Evolutionary conservation across 35 echinoderm and acorn worm genomes (phyloP).

Genomic region (Nesometra sesokonis): DNA sequence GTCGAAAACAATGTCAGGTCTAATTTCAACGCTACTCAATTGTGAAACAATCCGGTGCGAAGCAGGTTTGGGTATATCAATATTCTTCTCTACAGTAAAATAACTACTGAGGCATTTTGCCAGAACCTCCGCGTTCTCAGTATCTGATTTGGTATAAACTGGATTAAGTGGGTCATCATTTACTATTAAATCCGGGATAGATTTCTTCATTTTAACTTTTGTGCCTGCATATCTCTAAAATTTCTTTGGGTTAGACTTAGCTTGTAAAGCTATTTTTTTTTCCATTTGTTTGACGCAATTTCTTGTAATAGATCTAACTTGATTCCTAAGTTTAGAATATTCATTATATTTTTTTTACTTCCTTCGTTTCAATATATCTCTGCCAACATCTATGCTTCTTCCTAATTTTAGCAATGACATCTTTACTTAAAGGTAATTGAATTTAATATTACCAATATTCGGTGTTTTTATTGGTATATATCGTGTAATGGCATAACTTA

Average conservation of each 20-base stretch:
- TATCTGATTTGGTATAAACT: no score
- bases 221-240: not conserved
- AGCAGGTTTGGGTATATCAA: not conserved
- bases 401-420: not conserved
- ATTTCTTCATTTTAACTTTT: no score
- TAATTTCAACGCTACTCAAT: no score
- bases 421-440: no score
- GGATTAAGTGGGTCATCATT: no score
- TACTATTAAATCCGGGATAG: no score
- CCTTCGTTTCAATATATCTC: not conserved
- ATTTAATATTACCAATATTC: no score
- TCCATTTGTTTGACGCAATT: not conserved
- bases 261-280: not conserved
- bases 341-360: not conserved
- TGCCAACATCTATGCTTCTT: not conserved
- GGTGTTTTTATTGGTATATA: no score
- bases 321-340: not conserved
- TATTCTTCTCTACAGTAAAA: not conserved
- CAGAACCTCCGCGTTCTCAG: not conserved
- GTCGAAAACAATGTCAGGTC: not conserved
- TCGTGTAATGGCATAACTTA: no score
- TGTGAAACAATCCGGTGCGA: no score
- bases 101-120: not conserved
- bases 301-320: not conserved
- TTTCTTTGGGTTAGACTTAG: not conserved